Base-by-base conservation (phyloP, 2,797 vertebrate species). In the Catostomus latipinnis region DNA sequence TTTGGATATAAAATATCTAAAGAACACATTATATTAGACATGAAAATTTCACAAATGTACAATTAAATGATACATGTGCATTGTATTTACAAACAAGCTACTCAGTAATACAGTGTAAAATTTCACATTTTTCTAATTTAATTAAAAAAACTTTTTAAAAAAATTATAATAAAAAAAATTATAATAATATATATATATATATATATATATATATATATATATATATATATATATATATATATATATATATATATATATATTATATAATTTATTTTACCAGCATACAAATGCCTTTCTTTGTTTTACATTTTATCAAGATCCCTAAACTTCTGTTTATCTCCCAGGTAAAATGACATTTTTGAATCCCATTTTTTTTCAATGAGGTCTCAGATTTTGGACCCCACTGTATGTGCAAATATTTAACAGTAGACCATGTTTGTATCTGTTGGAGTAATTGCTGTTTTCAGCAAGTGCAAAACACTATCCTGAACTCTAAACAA, bases 391-490 rank as follows among this genome's bases (percentile, higher is more conserved):
- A 45, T 11, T 45, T 10, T 66, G 11, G 22, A 13, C 14, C 18
- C 43, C 18, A 0, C 61, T 54, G 61, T 46, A 74, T 11, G 10
- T 53, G 34, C 50, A 45, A 65, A 66, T 65, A 54, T 43, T 46
- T 12, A 18, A 48, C 57, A 14, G 7, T 10, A 52, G 10, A 70
- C 48, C 52, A 14, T 8, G 8, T 71, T 68, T 68, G 60, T 62
- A 13, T 46, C 8, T 12, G 34, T 46, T 14, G 43, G 57, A 14
- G 50, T 52, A 61, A 58, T 50, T 6, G 18, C 57, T 67, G 50
- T 68, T 79, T 71, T 49, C 79, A 60, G 78, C 57, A 73, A 16
- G 53, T 57, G 13, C 6, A 65, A 81, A 78, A 75, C 46, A 43
- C 46, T 53, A 49, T 71, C 43, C 52, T 71, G 67, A 57, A 49